Base-by-base conservation (phyloP, 2,113 vertebrate genomes). In the Callocephalon fimbriatum region DNA sequence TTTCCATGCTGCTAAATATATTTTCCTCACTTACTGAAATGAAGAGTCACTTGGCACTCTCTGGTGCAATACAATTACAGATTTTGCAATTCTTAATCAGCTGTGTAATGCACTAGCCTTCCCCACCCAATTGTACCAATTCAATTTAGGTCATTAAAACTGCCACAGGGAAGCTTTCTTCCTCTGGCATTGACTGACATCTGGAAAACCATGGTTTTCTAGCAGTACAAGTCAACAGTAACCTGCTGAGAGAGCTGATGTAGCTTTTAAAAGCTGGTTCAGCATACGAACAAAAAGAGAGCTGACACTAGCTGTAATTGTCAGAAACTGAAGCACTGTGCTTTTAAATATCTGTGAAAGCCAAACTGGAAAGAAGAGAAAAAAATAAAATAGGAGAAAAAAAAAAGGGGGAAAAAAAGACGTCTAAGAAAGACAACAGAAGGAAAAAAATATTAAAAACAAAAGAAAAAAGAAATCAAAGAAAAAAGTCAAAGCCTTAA, bases 91-190 rank as follows among this genome's bases (percentile, higher is more conserved):
- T 71, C 82, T 92, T 95, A 92, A 95, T 90, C 93, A 94, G 72
- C 86, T 93, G 59, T 92, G 59, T 89, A 81, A 93, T 32, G 37
- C 68, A 71, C 42, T 74, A 82, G 37, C 56, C 53, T 75, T 92
- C 51, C 51, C 93, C 83, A 81, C 76, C 61, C 79, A 84, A 80
- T 80, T 47, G 38, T 93, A 93, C 10, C 35, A 37, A 59, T 86
- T 86, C 68, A 95, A 75, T 92, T 86, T 92, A 92, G 86, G 94
- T 95, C 92, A 90, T 94, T 93, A 68, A 81, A 96, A 92, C 21
- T 92, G 72, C 65, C 90, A 93, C 51, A 65, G 80, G 59, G 54
- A 75, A 77, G 35, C 72, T 94, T 90, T 94, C 75, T 44, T 91
- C 47, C 65, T 91, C 72, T 93, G 68, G 65, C 68, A 86, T 10